These are phyloP conservation scores for Pogonocichla stellata DNA, from an alignment of 2,113 vertebrate genomes.

Conservation along the genomic window DNA sequence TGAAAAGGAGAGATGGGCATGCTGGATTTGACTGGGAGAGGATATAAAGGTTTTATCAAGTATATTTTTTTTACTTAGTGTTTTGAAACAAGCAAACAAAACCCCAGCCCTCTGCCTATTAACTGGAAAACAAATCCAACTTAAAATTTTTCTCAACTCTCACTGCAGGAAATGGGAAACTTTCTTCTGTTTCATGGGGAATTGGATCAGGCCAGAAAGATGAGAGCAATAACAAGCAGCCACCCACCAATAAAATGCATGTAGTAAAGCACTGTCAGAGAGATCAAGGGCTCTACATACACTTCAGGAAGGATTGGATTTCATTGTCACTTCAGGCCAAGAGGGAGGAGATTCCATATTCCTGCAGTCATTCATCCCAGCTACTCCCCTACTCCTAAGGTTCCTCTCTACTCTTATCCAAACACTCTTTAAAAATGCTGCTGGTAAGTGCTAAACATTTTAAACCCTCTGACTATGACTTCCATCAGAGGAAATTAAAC, in stretches of 20 bases:
- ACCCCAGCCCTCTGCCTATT: neutral
- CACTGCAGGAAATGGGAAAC: neutral
- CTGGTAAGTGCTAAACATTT: neutral
- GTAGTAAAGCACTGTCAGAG: neutral
- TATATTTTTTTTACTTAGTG: neutral
- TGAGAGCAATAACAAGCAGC: neutral
- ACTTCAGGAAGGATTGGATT: constrained; percentile 36
- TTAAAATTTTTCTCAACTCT: neutral
- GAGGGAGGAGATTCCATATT: constrained; percentile 19
- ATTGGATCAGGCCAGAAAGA: neutral
- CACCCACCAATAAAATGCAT: neutral
- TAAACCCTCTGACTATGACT: neutral
- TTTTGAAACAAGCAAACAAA: neutral
- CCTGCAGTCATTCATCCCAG: neutral
- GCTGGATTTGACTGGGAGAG: neutral
- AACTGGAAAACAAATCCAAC: neutral
- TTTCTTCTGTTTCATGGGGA: neutral
- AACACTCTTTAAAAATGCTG: neutral
- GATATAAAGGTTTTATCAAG: neutral
- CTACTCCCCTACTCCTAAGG: neutral
- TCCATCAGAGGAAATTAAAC: neutral
- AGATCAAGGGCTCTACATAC: constrained; percentile 17
- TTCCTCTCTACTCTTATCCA: neutral
- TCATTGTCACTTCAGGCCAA: constrained; percentile 23
- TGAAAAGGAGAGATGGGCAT: neutral